These are phyloP conservation scores for Pharmacophagus antenor DNA, from an alignment of 2,888 invertebrate species.

Conservation along the genomic window DNA sequence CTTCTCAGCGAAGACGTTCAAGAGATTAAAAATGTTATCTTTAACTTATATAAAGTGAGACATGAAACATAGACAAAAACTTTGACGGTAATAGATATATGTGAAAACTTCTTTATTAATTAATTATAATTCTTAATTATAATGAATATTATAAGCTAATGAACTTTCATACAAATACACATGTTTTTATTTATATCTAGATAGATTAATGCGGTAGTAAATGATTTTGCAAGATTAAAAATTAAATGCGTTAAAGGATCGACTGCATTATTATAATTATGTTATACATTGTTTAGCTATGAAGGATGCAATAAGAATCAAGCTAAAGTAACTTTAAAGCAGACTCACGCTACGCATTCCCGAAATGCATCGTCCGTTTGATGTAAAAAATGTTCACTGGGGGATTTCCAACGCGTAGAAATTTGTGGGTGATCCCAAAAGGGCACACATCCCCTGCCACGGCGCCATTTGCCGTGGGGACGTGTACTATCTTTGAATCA, in stretches of 20 bases:
- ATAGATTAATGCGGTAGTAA: no score
- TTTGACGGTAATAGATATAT: no score
- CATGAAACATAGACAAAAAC: no score
- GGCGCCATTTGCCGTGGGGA: conserved; percentile 62
- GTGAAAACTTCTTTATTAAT: no score
- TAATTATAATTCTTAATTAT: no score
- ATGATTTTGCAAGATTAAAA: no score
- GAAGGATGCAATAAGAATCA: not conserved
- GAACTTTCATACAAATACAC: no score
- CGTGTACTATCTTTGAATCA: conserved; percentile 62
- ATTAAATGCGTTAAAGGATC: no score
- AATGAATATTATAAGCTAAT: no score
- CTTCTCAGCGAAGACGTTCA: conserved; percentile 41
- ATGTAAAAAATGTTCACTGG: conserved; percentile 58
- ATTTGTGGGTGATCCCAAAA: conserved; percentile 60
- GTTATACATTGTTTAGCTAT: not conserved
- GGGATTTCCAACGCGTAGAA: conserved; percentile 67
- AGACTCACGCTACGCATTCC: conserved; percentile 33
- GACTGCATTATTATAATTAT: not conserved
- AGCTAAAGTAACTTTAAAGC: not conserved
- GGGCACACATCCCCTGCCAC: conserved; percentile 58
- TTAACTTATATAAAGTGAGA: no score
- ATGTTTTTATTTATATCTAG: no score
- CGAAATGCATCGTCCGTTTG: conserved; percentile 33
- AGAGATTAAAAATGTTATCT: conserved; percentile 47